Conservation (phyloP, 64 coral and sea anemone genomes). For the Anthopleura sola region DNA sequence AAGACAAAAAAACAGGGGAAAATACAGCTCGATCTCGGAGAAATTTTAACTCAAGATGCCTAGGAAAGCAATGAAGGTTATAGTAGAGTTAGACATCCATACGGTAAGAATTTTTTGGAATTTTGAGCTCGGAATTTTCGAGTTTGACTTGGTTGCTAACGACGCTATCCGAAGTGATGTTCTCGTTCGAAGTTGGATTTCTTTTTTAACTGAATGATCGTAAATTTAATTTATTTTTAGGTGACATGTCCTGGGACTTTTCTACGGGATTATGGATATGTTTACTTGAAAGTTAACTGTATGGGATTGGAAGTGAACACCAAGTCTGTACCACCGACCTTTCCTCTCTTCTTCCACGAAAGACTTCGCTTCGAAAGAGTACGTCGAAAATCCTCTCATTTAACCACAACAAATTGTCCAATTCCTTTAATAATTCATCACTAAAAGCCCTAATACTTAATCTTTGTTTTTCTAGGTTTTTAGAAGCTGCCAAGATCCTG, state of each 20-base stretch:
- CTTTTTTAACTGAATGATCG: not conserved
- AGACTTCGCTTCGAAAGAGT: constrained; percentile 95
- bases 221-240: constrained; percentile 53
- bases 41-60: constrained; percentile 58
- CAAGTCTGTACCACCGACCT: constrained; percentile 93
- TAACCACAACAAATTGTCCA: not conserved
- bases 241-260: constrained; percentile 92
- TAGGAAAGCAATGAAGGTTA: constrained; percentile 99
- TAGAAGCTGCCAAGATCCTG: constrained; percentile 96
- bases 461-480: constrained; percentile 73
- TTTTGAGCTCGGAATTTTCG: constrained; percentile 18
- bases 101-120: constrained; percentile 60
- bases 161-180: constrained; percentile 68
- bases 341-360: constrained; percentile 97
- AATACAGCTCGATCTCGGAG: not conserved
- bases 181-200: not conserved
- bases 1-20: not conserved
- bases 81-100: constrained; percentile 92
- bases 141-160: constrained; percentile 78
- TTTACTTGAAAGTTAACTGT: constrained; percentile 94
- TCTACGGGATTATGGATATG: constrained; percentile 98
- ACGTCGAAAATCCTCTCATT: not conserved
- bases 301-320: constrained; percentile 96
- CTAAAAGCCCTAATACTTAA: not conserved
- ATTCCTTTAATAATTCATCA: constrained; percentile 19